Conservation (phyloP, 2,113 vertebrate species). For the Cheilinus undulatus region DNA sequence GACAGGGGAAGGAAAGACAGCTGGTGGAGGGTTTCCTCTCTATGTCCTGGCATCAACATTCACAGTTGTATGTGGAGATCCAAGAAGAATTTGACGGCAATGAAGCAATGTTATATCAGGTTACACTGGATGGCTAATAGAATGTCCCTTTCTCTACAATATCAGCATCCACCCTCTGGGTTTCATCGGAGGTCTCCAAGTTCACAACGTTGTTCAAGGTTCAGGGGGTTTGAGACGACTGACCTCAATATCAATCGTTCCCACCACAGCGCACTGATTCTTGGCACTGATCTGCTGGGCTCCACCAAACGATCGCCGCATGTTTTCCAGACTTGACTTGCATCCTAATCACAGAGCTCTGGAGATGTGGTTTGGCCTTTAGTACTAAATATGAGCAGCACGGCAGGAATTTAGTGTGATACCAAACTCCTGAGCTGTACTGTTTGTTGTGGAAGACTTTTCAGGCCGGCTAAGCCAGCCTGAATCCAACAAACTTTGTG, state of each 20-base stretch:
- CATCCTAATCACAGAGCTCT: conserved; percentile 11
- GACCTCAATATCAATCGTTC: conserved; percentile 22
- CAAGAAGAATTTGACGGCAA: neutral
- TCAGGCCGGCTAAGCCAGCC: neutral
- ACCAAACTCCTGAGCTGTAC: neutral
- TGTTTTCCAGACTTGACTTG: conserved; percentile 42
- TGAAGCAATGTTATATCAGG: conserved; percentile 8
- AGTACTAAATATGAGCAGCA: conserved; percentile 6
- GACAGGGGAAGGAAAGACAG: neutral
- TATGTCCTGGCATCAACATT: neutral
- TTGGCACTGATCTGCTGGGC: conserved; percentile 5
- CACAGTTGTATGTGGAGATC: neutral
- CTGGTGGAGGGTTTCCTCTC: neutral
- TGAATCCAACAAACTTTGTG: conserved; percentile 3
- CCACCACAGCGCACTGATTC: conserved; percentile 12
- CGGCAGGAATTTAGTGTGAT: neutral
- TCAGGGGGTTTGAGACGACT: conserved; percentile 19
- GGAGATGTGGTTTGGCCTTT: conserved; percentile 35
- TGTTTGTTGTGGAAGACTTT: conserved; percentile 16
- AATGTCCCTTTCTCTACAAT: conserved; percentile 3
- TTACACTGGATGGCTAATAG: neutral
- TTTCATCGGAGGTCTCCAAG: neutral
- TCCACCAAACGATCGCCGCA: conserved; percentile 16
- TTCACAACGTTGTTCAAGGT: neutral
- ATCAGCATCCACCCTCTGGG: neutral